Evolutionary conservation across 1,140 invertebrate genomes (phyloP).

Genomic region (Leucophenga varia): DNA sequence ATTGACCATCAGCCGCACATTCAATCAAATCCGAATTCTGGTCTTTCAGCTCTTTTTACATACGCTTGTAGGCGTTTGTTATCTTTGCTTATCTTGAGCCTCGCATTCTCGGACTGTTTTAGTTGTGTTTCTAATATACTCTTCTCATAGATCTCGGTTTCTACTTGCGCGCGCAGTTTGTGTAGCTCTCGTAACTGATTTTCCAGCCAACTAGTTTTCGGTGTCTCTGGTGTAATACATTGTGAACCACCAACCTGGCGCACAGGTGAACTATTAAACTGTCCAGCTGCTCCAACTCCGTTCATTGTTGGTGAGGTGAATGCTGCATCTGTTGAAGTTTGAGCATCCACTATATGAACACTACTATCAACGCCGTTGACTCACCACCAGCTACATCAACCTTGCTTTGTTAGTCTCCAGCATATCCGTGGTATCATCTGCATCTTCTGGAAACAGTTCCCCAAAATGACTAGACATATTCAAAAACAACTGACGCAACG

Average conservation of each 20-base stretch:
- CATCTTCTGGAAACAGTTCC: not conserved
- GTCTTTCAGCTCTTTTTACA: no score
- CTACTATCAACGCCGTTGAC: no score
- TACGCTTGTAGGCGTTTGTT: no score
- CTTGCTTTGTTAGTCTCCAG: no score
- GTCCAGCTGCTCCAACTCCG: no score
- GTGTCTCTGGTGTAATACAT: constrained; percentile 30
- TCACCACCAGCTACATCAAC: no score
- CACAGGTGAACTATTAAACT: not conserved
- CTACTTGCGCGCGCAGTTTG: constrained; percentile 29
- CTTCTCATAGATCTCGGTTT: constrained; percentile 44
- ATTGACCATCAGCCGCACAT: no score
- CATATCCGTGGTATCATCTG: no score
- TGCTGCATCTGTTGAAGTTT: not conserved
- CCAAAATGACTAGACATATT: constrained; percentile 10
- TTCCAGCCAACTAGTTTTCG: constrained; percentile 37
- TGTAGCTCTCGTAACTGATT: constrained; percentile 33
- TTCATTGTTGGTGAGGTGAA: not conserved
- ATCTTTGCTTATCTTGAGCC: constrained; percentile 9
- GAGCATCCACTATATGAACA: no score
- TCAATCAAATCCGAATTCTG: not conserved
- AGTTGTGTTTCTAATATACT: constrained; percentile 40
- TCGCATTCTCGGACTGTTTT: constrained; percentile 30
- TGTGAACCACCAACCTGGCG: not conserved
- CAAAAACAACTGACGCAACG: constrained; percentile 21